phyloP scores from a whole-genome alignment of 2,888 invertebrate species.

The Siphlonurus alternatus region DNA sequence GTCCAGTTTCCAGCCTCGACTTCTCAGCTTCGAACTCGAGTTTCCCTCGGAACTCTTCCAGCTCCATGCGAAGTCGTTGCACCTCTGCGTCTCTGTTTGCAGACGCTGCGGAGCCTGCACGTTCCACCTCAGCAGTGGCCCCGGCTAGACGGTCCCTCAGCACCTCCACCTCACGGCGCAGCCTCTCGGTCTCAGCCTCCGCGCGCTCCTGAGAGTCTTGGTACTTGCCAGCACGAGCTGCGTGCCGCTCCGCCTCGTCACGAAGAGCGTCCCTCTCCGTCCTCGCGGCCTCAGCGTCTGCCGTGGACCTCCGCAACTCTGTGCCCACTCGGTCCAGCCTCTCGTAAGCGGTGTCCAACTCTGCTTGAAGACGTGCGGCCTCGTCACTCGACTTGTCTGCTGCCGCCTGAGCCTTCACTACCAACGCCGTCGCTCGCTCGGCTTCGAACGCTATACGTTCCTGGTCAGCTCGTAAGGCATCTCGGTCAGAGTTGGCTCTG shows the following conservation, averaged over 20 bases:
- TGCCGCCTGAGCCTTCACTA: constrained; percentile 65
- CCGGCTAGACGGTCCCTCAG: constrained; percentile 59
- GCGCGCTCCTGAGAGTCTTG: constrained; percentile 46
- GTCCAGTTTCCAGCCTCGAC: constrained; percentile 7
- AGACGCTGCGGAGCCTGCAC: constrained; percentile 6
- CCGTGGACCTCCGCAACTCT: constrained; percentile 65
- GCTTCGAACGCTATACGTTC: constrained; percentile 73
- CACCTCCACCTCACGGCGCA: constrained; percentile 42
- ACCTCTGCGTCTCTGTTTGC: constrained; percentile 16
- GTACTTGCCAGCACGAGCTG: constrained; percentile 54
- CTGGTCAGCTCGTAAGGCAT: constrained; percentile 67
- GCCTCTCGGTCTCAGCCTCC: constrained; percentile 35
- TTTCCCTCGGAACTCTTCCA: constrained; percentile 34
- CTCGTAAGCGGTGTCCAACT: constrained; percentile 80
- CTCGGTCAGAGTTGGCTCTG: constrained; percentile 66
- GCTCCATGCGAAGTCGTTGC: constrained; percentile 45
- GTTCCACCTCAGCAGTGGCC: constrained; percentile 22
- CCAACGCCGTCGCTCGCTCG: constrained; percentile 72
- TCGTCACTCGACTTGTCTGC: constrained; percentile 85
- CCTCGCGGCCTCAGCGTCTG: constrained; percentile 50
- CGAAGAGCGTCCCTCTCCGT: constrained; percentile 58
- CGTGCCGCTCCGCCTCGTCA: constrained; percentile 59
- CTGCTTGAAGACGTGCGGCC: constrained; percentile 66
- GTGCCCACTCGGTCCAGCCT: constrained; percentile 72
- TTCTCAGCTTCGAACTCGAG: constrained; percentile 38